Base-by-base conservation (phyloP, 2,113 vertebrate species). In the Dicrurus megarhynchus region DNA sequence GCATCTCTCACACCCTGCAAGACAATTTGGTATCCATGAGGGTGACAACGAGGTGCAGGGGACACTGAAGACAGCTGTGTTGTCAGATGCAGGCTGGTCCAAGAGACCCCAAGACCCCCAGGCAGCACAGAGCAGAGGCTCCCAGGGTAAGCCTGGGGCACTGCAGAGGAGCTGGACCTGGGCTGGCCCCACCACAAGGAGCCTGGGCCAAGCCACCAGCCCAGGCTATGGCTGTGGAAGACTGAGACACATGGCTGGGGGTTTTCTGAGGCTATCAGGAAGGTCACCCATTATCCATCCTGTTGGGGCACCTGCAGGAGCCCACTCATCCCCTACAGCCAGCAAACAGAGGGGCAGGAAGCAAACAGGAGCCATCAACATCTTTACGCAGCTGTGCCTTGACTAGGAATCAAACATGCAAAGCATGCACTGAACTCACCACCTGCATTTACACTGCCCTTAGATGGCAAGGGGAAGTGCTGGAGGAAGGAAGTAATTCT, bases 61-160 rank as follows among this genome's bases (percentile, higher is more conserved):
- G 16, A 55, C 30, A 5, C 30, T n/a, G n/a, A 46, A 56, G n/a
- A 37, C 9, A 70, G 10, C 28, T 75, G 15, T 2, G 0, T 28
- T 56, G 33, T 28, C 30, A 88, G 56, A 37, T 14, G 20, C 26
- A 67, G 42, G 5, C 56, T 79, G 35, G 5, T 21, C 39, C 19
- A 60, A 77, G 50, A 0, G 30, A 42, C 14, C 27, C 64, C 33
- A 37, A 8, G 47, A 10, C 23, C 8, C 18, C 6, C 39, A 52
- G 39, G 24, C 16, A 77, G 30, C 0, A 0, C 1, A 7, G 65
- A 53, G 35, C 23, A 73, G 37, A 77, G 46, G 16, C 13, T 65
- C 10, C 15, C 41, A 32, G 24, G 19, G 30, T 28, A 28, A 87
- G 28, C 13, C 42, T 56, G 22, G 32, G 23, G 6, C 19, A 1